phyloP scores from a whole-genome alignment of 2,113 vertebrate species.

The Balaeniceps rex region DNA sequence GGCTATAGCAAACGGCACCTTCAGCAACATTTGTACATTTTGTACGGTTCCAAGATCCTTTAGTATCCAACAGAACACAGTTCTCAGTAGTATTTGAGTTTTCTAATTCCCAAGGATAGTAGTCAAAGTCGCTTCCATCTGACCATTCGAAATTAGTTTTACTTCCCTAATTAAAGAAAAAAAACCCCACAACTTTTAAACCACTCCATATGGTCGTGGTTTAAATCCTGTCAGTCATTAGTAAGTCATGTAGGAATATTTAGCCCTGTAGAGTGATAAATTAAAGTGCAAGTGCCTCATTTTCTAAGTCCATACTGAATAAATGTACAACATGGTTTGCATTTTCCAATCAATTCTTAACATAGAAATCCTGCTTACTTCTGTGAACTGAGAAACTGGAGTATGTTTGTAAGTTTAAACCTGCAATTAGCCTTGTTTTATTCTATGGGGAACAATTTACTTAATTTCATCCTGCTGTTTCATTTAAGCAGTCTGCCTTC shows the following conservation, averaged over 20 bases:
- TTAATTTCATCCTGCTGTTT: neutral
- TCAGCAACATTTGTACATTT: slow-evolving; percentile 74
- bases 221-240: neutral
- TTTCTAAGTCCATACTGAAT: neutral
- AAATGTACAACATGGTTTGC: neutral
- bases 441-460: neutral
- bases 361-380: neutral
- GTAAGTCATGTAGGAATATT: neutral
- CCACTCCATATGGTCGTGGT: neutral
- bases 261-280: neutral
- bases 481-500: neutral
- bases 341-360: neutral
- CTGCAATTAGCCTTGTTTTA: neutral
- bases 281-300: neutral
- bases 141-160: slow-evolving; percentile 87
- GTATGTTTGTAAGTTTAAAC: neutral
- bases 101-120: slow-evolving; percentile 64
- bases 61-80: slow-evolving; percentile 81
- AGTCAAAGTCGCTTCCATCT: slow-evolving; percentile 82
- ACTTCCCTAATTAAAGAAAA: slow-evolving; percentile 71
- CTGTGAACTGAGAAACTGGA: neutral
- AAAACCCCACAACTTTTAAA: neutral
- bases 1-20: slow-evolving; percentile 89
- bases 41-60: slow-evolving; percentile 79
- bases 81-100: slow-evolving; percentile 51